Percentiles rank a stretch among this genome's conserved stretches.
Conservation (phyloP, 92 coral and sea anemone species). For the Bergia puertoricense region DNA sequence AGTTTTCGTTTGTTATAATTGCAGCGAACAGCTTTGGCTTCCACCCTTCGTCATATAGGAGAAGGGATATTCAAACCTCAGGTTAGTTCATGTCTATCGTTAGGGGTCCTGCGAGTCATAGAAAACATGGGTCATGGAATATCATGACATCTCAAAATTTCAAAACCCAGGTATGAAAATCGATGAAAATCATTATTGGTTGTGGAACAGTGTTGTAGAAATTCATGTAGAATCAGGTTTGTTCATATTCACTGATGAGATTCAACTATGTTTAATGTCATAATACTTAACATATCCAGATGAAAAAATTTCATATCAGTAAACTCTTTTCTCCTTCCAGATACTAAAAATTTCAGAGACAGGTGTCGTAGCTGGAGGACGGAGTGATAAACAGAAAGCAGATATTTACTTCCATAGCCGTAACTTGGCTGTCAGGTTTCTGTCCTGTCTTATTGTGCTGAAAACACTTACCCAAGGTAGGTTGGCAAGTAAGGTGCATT, state of each 20-base stretch:
- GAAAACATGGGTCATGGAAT: background rate
- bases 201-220: too few relatives aligned
- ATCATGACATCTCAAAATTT: background rate
- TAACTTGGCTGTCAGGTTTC: constrained; percentile 78
- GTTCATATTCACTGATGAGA: background rate
- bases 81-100: constrained; percentile 48
- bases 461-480: constrained; percentile 93
- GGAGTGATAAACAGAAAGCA: constrained; percentile 66
- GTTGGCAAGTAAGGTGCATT: background rate
- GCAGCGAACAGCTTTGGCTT: constrained; percentile 89
- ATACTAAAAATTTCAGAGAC: constrained; percentile 75
- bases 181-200: background rate
- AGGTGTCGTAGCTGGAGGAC: constrained; percentile 62
- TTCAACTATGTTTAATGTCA: background rate
- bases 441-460: constrained; percentile 85
- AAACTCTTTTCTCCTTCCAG: constrained; percentile 37
- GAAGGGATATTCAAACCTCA: constrained; percentile 96
- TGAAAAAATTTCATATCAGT: background rate
- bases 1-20: background rate
- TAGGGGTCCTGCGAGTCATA: background rate
- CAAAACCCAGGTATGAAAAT: too few relatives aligned
- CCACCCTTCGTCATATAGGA: constrained; percentile 96
- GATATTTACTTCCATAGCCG: constrained; percentile 88
- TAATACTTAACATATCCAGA: background rate
- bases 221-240: background rate